Percentiles rank a stretch among this genome's conserved stretches.
phyloP scores from a whole-genome alignment of 2,797 vertebrate species.

The Argentina silus region DNA sequence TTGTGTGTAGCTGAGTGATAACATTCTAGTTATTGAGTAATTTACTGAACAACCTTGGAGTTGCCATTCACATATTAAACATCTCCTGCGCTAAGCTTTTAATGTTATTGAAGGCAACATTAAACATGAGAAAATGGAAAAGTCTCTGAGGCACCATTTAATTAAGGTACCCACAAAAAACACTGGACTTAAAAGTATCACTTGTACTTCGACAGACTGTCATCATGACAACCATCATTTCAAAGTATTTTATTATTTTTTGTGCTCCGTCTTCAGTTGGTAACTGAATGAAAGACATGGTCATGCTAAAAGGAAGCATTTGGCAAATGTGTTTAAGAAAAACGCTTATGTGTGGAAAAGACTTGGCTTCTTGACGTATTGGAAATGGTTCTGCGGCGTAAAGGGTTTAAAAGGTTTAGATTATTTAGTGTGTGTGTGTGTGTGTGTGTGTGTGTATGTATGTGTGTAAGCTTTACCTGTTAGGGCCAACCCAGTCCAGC shows the following conservation, averaged over 20 bases:
- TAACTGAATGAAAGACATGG: slow-evolving; percentile 74
- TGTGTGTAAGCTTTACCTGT: neutral
- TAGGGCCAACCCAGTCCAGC: neutral
- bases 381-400: slow-evolving; percentile 67
- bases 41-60: neutral
- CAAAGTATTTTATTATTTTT: slow-evolving; percentile 34
- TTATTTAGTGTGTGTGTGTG: slow-evolving; percentile 23
- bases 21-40: neutral
- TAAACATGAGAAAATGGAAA: too few relatives aligned
- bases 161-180: neutral
- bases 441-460: slow-evolving; percentile 31
- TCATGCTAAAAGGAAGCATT: slow-evolving; percentile 78
- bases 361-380: slow-evolving; percentile 63
- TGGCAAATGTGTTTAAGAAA: slow-evolving; percentile 73
- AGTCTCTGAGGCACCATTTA: neutral
- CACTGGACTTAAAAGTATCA: slow-evolving; percentile 62
- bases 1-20: neutral
- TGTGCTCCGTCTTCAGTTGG: slow-evolving; percentile 54
- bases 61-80: neutral
- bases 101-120: too few relatives aligned
- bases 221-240: slow-evolving; percentile 54
- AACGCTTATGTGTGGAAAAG: slow-evolving; percentile 76
- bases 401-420: slow-evolving; percentile 54
- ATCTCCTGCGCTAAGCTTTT: too few relatives aligned
- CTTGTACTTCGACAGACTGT: slow-evolving; percentile 51